Evolutionary conservation across 2,888 invertebrate species (phyloP).

Genomic region (Cephus rjabovi): DNA sequence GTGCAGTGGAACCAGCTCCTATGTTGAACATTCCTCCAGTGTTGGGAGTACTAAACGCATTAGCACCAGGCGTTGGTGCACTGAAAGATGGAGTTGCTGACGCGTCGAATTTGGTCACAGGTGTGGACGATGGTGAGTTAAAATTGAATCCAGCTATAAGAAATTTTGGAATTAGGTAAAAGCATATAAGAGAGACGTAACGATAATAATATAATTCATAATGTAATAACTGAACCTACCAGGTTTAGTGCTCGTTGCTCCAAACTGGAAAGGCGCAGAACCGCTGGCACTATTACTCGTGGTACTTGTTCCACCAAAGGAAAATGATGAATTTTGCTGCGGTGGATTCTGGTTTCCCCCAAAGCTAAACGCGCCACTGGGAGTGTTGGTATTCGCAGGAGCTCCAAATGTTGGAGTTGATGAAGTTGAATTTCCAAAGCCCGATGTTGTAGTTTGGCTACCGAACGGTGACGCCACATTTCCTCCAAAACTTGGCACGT

Average conservation of each 20-base stretch:
- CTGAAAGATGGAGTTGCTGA: slow-evolving; percentile 44
- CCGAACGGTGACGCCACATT: slow-evolving; percentile 35
- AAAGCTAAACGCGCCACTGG: slow-evolving; percentile 36
- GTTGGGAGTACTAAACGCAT: slow-evolving; percentile 31
- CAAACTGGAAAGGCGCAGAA: slow-evolving; percentile 50
- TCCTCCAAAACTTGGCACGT: slow-evolving; percentile 27
- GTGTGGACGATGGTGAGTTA: slow-evolving; percentile 47
- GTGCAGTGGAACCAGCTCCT: slow-evolving; percentile 65
- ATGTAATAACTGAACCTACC: slow-evolving; percentile 28
- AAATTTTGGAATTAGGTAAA: background rate
- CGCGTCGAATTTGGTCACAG: slow-evolving; percentile 50
- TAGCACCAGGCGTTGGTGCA: slow-evolving; percentile 38
- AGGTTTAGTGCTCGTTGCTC: slow-evolving; percentile 42
- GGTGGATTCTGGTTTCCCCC: slow-evolving; percentile 32
- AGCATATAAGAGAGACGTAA: background rate
- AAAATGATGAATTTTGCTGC: slow-evolving; percentile 28
- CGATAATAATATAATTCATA: background rate
- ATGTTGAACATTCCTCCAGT: slow-evolving; percentile 67
- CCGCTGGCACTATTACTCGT: slow-evolving; percentile 1
- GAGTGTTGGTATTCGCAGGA: slow-evolving; percentile 18
- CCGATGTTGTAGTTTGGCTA: slow-evolving; percentile 23
- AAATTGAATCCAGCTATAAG: slow-evolving; percentile 56
- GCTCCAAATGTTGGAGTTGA: slow-evolving; percentile 30
- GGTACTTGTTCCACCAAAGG: slow-evolving; percentile 26
- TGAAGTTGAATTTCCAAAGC: slow-evolving; percentile 23